Evolutionary conservation across 2,113 vertebrate species (phyloP), one percentile per base, ranked within the genome.

Genomic region (Halichoerus grypus): DNA sequence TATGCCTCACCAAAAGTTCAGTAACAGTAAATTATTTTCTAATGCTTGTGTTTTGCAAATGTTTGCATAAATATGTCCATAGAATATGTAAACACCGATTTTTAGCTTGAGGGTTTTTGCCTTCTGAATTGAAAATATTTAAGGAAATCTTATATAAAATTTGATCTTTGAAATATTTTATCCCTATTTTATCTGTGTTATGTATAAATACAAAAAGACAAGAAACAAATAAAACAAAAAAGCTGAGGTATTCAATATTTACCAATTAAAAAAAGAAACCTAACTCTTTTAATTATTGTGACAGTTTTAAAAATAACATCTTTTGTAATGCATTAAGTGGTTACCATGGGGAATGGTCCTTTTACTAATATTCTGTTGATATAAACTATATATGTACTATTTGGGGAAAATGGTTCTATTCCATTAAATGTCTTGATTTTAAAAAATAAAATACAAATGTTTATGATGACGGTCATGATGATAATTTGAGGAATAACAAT

Each of bases 11-110:
- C 63, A 79, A 39, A 97, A 94, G 57, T 94, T 88, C 96, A 97
- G 96, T 96, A 98, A 97, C 92, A 80, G 57, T 92, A 97, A 98
- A 97, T 98, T 98, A 97, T 87, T 92, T 95, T 81, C 74, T 95
- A 98, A 97, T 88, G 53, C 42, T 79, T 63, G 13, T n/a, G 0
- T 0, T 0, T 92, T 93, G 88, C 71, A 93, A 86, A 16, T 88
- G 21, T 65, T 85, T 82, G 24, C 61, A 77, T 22, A 53, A 96
- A 92, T 74, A 81, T 42, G 5, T 46, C 24, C 77, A 88, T 69
- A 49, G 4, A 88, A 74, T 88, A 51, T 5, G 33, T 33, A 77
- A 91, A 83, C 33, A 86, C 8, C 12, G 55, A 46, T 69, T 51
- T 74, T 77, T 92, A 61, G 3, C 1, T 33, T 65, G 39, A 90